Conservation (phyloP, 2,113 vertebrate genomes). For the Ictalurus punctatus region DNA sequence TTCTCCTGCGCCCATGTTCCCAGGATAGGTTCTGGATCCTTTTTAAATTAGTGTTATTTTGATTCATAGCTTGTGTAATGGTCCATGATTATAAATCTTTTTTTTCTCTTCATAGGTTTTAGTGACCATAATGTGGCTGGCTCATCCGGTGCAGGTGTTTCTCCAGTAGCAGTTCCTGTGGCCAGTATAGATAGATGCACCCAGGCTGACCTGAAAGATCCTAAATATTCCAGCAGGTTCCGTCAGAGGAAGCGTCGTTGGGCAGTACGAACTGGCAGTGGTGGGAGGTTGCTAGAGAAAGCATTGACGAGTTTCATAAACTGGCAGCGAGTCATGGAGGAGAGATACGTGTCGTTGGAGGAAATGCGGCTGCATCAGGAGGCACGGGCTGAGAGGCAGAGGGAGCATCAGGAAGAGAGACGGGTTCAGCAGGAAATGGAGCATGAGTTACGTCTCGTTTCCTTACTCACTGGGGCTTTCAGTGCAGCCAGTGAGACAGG, state of each 20-base stretch:
- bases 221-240: constrained; percentile 33
- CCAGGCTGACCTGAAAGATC: constrained; percentile 42
- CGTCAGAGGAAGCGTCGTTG: constrained; percentile 68
- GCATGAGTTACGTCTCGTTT: constrained; percentile 81
- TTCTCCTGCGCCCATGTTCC: not conserved
- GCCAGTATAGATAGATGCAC: constrained; percentile 32
- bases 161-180: constrained; percentile 50
- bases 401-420: constrained; percentile 79
- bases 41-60: not conserved
- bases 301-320: constrained; percentile 75
- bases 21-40: not conserved
- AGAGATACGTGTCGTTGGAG: constrained; percentile 77
- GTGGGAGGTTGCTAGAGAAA: constrained; percentile 65
- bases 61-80: not conserved
- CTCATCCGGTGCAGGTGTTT: constrained; percentile 60
- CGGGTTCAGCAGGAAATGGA: constrained; percentile 74
- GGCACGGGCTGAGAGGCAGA: constrained; percentile 74
- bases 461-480: constrained; percentile 71
- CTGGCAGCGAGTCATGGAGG: constrained; percentile 77
- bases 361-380: constrained; percentile 75
- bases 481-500: constrained; percentile 50
- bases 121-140: constrained; percentile 74
- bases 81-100: not conserved
- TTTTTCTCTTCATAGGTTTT: constrained; percentile 59
- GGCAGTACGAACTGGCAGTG: constrained; percentile 51